Percentiles rank a stretch among this genome's conserved stretches.
Conservation (phyloP, 2,888 invertebrate genomes). For the Globia sparganii region DNA sequence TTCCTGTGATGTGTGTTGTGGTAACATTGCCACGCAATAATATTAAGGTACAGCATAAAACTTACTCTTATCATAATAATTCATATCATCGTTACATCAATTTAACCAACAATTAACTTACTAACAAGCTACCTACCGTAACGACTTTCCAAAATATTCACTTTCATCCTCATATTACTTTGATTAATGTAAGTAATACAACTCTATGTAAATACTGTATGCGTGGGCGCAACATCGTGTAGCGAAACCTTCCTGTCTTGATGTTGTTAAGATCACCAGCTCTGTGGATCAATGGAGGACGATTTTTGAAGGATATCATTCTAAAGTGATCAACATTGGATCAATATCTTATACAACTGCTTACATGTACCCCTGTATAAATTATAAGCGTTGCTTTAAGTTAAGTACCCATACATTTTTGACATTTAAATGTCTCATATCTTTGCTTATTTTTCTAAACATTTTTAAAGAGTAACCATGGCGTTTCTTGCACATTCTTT, state of each 20-base stretch:
- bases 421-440: too few species aligned
- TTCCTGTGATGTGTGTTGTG: neutral
- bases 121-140: constrained; percentile 36
- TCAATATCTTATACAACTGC: too few species aligned
- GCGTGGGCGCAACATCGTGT: constrained; percentile 58
- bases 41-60: neutral
- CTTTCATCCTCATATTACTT: constrained; percentile 46
- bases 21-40: neutral
- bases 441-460: too few species aligned
- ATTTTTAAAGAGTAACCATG: neutral
- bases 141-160: constrained; percentile 58
- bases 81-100: constrained; percentile 17
- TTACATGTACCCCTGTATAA: too few species aligned
- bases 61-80: neutral
- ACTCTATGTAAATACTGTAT: constrained; percentile 49
- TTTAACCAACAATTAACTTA: constrained; percentile 40
- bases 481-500: neutral
- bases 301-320: neutral
- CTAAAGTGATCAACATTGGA: neutral
- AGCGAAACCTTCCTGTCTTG: constrained; percentile 61
- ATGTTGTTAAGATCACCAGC: constrained; percentile 18
- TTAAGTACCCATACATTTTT: too few species aligned
- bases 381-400: too few species aligned
- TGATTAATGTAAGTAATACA: constrained; percentile 46
- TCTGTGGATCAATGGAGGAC: neutral